Percentiles rank a stretch among this genome's conserved stretches.
Evolutionary conservation across 2,888 invertebrate genomes (phyloP).

Genomic region (Tenthredo scrophulariae): DNA sequence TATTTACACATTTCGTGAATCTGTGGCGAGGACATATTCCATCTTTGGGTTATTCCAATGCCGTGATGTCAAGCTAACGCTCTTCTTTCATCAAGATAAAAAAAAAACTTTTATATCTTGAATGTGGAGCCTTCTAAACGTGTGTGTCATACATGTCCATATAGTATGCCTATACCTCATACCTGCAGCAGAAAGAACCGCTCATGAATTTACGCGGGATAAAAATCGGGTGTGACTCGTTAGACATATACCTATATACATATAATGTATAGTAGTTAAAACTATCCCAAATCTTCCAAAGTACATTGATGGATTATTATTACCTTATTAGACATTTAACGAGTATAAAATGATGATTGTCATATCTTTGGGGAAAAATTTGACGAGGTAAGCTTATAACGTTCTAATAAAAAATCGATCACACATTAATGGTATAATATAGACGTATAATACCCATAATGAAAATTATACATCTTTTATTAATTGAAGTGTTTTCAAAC

Average conservation of each 20-base stretch:
- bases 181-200: background rate
- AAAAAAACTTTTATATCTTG: background rate
- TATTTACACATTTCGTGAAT: conserved; percentile 26
- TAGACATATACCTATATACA: background rate
- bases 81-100: conserved; percentile 17
- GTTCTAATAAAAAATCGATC: background rate
- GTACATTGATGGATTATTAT: background rate
- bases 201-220: background rate
- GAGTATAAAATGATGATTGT: background rate
- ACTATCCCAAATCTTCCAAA: background rate
- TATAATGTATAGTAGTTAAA: background rate
- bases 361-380: background rate
- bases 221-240: background rate
- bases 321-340: background rate
- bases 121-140: background rate
- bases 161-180: background rate
- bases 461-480: background rate
- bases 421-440: background rate
- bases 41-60: conserved; percentile 46
- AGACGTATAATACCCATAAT: background rate
- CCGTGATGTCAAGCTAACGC: conserved; percentile 17
- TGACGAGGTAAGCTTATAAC: background rate
- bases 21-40: conserved; percentile 46
- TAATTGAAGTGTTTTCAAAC: background rate
- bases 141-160: background rate